Evolutionary conservation across 2,888 invertebrate species (phyloP).

Genomic region (Argyresthia albistria): DNA sequence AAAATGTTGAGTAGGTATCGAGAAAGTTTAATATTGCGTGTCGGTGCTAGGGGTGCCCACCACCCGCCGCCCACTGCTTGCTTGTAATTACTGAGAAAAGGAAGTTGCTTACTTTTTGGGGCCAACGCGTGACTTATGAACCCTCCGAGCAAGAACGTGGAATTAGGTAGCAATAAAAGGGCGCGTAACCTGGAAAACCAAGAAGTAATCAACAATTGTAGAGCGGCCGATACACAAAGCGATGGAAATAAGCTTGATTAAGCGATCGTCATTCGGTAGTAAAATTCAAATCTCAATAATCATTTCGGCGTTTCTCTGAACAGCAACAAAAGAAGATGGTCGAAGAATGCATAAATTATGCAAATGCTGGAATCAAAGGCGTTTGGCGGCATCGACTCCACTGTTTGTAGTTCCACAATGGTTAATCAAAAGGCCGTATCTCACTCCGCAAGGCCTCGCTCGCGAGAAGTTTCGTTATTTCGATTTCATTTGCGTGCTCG

Average conservation of each 20-base stretch:
- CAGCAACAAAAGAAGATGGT: background rate
- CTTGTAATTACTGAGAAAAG: slow-evolving; percentile 55
- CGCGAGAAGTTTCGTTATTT: slow-evolving; percentile 54
- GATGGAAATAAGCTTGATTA: background rate
- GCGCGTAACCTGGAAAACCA: slow-evolving; percentile 33
- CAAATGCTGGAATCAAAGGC: slow-evolving; percentile 11
- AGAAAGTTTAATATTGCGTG: slow-evolving; percentile 51
- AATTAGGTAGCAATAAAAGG: slow-evolving; percentile 48
- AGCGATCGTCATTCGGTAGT: background rate
- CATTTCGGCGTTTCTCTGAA: background rate
- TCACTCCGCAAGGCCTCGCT: slow-evolving; percentile 50
- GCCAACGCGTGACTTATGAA: slow-evolving; percentile 45
- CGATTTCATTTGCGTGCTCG: slow-evolving; percentile 71
- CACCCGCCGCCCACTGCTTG: slow-evolving; percentile 30
- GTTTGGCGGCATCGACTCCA: slow-evolving; percentile 28
- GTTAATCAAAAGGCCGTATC: slow-evolving; percentile 68
- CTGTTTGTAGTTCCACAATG: slow-evolving; percentile 47
- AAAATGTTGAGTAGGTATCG: slow-evolving; percentile 8
- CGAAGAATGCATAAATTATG: slow-evolving; percentile 11
- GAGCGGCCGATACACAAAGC: background rate
- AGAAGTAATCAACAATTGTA: background rate
- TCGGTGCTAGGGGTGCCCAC: slow-evolving; percentile 22
- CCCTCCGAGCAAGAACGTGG: slow-evolving; percentile 33
- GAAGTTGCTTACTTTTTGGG: slow-evolving; percentile 55
- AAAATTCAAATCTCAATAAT: background rate